Evolutionary conservation across 2,888 invertebrate genomes (phyloP).

Genomic region (Limnephilus rhombicus): DNA sequence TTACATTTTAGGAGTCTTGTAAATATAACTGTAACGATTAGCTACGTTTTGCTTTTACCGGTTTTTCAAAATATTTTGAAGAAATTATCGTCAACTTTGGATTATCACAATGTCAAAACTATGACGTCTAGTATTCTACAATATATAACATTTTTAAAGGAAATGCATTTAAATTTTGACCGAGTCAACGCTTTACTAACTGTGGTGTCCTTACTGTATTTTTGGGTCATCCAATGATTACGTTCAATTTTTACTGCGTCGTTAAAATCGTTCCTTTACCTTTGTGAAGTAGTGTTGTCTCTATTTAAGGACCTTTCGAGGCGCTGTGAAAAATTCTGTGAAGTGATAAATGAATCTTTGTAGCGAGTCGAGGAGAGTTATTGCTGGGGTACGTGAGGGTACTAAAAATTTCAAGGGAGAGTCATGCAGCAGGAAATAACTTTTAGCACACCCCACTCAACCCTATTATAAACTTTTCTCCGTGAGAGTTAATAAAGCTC

Average conservation of each 20-base stretch:
- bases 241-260: background rate
- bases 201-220: background rate
- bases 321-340: conserved; percentile 37
- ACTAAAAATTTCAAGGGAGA: conserved; percentile 42
- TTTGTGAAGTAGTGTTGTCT: background rate
- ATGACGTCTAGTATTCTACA: no score
- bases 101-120: no score
- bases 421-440: conserved; percentile 40
- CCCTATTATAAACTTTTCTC: conserved; percentile 41
- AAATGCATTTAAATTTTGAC: no score
- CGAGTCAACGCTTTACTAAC: no score
- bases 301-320: conserved; percentile 35
- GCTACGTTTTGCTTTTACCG: background rate
- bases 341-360: conserved; percentile 50
- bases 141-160: no score
- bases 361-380: conserved; percentile 39
- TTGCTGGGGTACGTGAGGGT: conserved; percentile 37
- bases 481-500: conserved; percentile 44
- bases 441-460: conserved; percentile 20
- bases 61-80: background rate
- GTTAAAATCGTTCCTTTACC: background rate
- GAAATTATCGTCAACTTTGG: no score
- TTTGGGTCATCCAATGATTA: background rate
- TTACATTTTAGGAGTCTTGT: no score
- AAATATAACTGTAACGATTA: no score